Evolutionary conservation across 1,140 invertebrate species (phyloP).

Genomic region (Aphaenogaster rudis): DNA sequence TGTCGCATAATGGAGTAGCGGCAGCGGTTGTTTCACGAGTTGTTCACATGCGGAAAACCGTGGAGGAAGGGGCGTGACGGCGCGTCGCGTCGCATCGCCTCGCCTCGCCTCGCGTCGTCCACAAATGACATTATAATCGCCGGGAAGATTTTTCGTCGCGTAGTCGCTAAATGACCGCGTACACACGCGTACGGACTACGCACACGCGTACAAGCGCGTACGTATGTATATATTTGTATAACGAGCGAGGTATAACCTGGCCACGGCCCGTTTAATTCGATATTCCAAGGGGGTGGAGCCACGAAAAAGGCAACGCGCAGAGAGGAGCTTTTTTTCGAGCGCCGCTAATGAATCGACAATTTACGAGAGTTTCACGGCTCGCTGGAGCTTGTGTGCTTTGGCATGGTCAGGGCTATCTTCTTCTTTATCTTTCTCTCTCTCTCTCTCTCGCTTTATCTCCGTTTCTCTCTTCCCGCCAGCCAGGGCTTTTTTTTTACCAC

Average conservation of each 20-base stretch:
- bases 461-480: conserved; percentile 22
- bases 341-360: conserved; percentile 81
- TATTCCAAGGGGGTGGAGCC: conserved; percentile 66
- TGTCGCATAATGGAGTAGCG: conserved; percentile 57
- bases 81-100: conserved; percentile 55
- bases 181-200: background rate
- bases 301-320: conserved; percentile 57
- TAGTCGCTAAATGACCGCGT: conserved; percentile 54
- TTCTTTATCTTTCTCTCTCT: conserved; percentile 30
- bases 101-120: conserved; percentile 44
- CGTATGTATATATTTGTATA: conserved; percentile 29
- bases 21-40: conserved; percentile 56
- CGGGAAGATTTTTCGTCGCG: conserved; percentile 69
- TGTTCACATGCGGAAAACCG: conserved; percentile 67
- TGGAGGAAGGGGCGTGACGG: conserved; percentile 70
- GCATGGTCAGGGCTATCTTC: conserved; percentile 53
- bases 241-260: conserved; percentile 59
- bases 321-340: conserved; percentile 70
- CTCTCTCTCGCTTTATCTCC: conserved; percentile 48
- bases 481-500: conserved; percentile 39
- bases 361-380: conserved; percentile 80
- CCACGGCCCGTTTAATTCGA: conserved; percentile 79
- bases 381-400: conserved; percentile 62
- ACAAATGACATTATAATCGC: conserved; percentile 78
- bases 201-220: too few species aligned